Evolutionary conservation across 2,797 vertebrate genomes (phyloP).

Genomic region (Tapirus indicus): DNA sequence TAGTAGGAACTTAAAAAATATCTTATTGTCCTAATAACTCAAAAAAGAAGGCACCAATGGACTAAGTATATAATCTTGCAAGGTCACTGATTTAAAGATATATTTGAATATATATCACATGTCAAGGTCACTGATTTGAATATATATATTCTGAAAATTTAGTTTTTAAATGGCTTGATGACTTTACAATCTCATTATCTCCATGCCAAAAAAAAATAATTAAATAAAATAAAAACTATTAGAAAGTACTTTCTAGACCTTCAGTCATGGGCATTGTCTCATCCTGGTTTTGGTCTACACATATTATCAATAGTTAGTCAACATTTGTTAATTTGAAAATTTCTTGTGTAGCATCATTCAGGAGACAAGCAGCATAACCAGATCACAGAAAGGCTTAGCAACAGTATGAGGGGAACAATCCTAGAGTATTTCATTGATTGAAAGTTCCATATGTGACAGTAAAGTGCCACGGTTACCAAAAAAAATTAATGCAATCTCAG

Average conservation of each 20-base stretch:
- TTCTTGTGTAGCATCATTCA: neutral
- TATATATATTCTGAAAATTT: neutral
- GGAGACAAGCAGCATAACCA: neutral
- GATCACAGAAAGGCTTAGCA: neutral
- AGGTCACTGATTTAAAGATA: constrained; percentile 29
- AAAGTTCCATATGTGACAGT: neutral
- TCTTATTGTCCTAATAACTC: neutral
- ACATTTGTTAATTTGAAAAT: constrained; percentile 2
- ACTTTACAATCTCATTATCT: neutral
- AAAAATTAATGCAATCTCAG: neutral
- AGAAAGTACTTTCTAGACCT: constrained; percentile 30
- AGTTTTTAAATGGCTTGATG: neutral
- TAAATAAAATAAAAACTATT: constrained; percentile 17
- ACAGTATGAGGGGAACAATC: neutral
- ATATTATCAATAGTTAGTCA: neutral
- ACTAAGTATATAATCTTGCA: neutral
- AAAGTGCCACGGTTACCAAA: neutral
- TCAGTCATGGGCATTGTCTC: neutral
- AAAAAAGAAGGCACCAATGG: neutral
- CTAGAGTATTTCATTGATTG: neutral
- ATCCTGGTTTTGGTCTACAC: neutral
- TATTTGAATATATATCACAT: neutral
- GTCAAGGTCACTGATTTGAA: neutral
- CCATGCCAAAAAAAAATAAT: neutral
- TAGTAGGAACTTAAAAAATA: neutral